Base-by-base conservation (phyloP, 2,797 vertebrate genomes). In the Adelosebastes latens region DNA sequence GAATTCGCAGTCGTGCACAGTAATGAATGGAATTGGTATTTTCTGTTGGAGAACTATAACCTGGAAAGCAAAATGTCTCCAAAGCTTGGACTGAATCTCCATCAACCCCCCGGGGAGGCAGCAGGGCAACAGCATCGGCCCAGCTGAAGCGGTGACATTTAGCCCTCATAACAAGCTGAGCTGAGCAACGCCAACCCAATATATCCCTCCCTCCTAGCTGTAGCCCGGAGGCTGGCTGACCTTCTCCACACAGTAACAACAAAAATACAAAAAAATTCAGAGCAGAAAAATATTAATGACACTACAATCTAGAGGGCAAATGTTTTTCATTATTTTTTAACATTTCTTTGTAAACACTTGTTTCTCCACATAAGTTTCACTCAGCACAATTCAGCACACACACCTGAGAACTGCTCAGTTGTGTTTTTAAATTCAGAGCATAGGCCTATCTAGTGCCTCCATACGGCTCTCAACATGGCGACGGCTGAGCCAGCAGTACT, bases 101-200 rank as follows among this genome's bases (percentile, higher is more conserved):
- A 77, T 71, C 59, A 79, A 61, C 36, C 70, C 87, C 82, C 79
- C 16, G 5, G 80, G 62, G 88, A 89, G 77, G 63, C 78, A 82
- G 82, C 61, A 66, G 72, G 81, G 69, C 10, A 42, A 79, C 87
- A 77, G 81, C 73, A 77, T 83, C 72, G 64, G 79, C 71, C 81
- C 83, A 76, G 82, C 74, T 79, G 82, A 88, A 81, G 85, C 71
- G 2, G 36, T 93, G 93, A 92, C 92, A 93, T 91, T 93, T 89
- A 92, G 80, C 70, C 85, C 72, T 70, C 83, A 81, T 84, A 82
- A 73, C 83, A 89, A 77, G 75, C 86, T 75, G 76, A 79, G 78
- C 86, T 75, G 80, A 88, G 81, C 71, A 77, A 77, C 29, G 58
- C 78, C 87, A 88, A 88, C 67, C 88, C 88, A 82, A 83, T 84